A percentile compares a stretch with the other conserved stretches of the same genome.
phyloP scores from a whole-genome alignment of 2,888 invertebrate species.

The Protophormia terraenovae region DNA sequence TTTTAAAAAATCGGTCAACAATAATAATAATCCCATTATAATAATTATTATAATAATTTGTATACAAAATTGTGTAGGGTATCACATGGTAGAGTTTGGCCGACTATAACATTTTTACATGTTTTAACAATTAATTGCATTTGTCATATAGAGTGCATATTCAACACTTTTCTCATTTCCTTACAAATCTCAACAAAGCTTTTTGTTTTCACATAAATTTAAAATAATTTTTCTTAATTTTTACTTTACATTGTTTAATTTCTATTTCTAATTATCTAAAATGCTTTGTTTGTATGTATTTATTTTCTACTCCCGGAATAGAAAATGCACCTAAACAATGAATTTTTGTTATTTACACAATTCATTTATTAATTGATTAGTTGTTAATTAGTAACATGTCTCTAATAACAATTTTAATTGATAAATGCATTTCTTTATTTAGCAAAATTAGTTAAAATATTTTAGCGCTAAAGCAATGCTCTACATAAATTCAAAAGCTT shows the following conservation, averaged over 20 bases:
- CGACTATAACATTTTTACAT: too few species aligned
- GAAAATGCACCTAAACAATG: neutral
- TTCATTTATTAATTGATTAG: neutral
- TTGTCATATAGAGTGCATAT: neutral
- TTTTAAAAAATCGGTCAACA: too few species aligned
- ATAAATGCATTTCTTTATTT: slow-evolving; percentile 16
- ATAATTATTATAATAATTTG: too few species aligned
- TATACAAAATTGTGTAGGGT: too few species aligned
- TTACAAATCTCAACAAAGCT: neutral
- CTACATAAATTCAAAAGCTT: neutral
- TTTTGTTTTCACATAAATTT: neutral
- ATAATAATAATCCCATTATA: too few species aligned
- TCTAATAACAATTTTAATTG: slow-evolving; percentile 7
- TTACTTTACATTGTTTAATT: neutral
- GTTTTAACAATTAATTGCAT: too few species aligned
- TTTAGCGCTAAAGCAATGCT: neutral
- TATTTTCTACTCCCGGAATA: neutral
- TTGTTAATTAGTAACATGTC: neutral
- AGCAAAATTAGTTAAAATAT: neutral
- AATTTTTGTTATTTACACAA: neutral
- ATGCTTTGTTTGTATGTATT: neutral
- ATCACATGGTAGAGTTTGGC: too few species aligned
- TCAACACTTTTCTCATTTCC: neutral
- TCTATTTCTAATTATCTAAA: neutral
- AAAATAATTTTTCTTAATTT: neutral